phyloP scores from a whole-genome alignment of 2,888 invertebrate species.

The Ichneumoninae sp. region DNA sequence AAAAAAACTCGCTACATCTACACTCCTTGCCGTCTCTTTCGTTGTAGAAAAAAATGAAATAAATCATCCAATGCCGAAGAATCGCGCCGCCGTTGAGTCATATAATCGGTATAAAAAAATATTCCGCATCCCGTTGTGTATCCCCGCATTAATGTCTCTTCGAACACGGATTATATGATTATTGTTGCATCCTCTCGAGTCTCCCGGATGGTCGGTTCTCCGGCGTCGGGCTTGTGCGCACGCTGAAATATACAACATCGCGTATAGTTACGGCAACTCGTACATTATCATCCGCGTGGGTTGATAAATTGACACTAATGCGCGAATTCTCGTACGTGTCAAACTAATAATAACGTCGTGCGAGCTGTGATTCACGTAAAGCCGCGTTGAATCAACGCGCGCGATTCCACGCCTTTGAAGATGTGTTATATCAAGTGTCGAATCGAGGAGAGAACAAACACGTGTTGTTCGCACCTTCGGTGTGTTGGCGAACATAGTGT shows the following conservation, averaged over 20 bases:
- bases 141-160: conserved; percentile 33
- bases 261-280: conserved; percentile 21
- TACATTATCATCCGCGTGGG: conserved; percentile 56
- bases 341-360: conserved; percentile 64
- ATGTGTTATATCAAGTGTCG: conserved; percentile 35
- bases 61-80: conserved; percentile 29
- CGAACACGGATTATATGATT: conserved; percentile 49
- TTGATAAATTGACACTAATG: conserved; percentile 66
- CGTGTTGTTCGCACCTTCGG: conserved; percentile 16
- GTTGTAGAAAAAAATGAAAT: conserved; percentile 11
- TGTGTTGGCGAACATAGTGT: conserved; percentile 44
- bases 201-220: conserved; percentile 32
- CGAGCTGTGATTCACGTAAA: conserved; percentile 60
- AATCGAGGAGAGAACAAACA: conserved; percentile 17
- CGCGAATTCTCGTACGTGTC: conserved; percentile 64
- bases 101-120: conserved; percentile 54
- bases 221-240: conserved; percentile 12
- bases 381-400: conserved; percentile 45
- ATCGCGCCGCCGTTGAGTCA: conserved; percentile 49
- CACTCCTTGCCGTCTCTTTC: conserved; percentile 44
- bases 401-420: conserved; percentile 1
- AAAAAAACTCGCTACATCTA: conserved; percentile 41
- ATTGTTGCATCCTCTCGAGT: conserved; percentile 42
- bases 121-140: conserved; percentile 16
- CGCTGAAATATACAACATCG: neutral